Percentiles rank a stretch among this genome's conserved stretches.
These are phyloP conservation scores for Brachyalestes nurse DNA, from an alignment of 2,797 vertebrate species.

Conservation along the genomic window DNA sequence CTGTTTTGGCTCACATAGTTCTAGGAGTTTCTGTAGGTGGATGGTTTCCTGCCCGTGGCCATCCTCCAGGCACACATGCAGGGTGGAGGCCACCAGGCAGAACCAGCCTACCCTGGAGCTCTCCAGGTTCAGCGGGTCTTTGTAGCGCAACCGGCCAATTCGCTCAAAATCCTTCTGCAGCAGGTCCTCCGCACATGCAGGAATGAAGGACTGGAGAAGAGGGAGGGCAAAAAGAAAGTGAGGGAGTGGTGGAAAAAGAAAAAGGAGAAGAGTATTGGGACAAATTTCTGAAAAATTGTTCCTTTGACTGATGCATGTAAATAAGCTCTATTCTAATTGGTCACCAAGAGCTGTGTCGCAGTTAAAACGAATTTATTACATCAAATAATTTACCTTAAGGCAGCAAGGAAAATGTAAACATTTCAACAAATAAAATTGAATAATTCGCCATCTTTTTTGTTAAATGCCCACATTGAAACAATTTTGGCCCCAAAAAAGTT, in stretches of 20 bases:
- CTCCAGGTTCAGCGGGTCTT: slow-evolving; percentile 90
- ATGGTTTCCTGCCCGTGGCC: slow-evolving; percentile 81
- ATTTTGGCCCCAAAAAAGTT: too few species aligned
- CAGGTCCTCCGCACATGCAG: slow-evolving; percentile 82
- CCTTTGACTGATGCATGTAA: too few species aligned
- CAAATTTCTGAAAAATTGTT: too few species aligned
- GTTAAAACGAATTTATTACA: too few species aligned
- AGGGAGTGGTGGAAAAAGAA: neutral
- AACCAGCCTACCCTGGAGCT: slow-evolving; percentile 89
- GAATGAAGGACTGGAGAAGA: slow-evolving; percentile 81
- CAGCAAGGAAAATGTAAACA: too few species aligned
- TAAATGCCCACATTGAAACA: too few species aligned
- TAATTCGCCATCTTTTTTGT: too few species aligned
- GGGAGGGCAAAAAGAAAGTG: neutral
- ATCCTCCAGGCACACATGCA: slow-evolving; percentile 78
- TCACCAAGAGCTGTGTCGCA: too few species aligned
- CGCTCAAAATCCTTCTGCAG: slow-evolving; percentile 85
- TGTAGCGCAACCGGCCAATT: slow-evolving; percentile 87
- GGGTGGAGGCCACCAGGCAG: slow-evolving; percentile 81
- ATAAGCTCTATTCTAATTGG: too few species aligned
- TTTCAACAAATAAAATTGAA: too few species aligned
- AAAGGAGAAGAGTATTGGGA: neutral
- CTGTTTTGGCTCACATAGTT: slow-evolving; percentile 85
- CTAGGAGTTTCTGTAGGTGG: slow-evolving; percentile 90
- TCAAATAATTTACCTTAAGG: too few species aligned